Base-by-base conservation (phyloP, 2,888 invertebrate species). In the Tridacna crocea region DNA sequence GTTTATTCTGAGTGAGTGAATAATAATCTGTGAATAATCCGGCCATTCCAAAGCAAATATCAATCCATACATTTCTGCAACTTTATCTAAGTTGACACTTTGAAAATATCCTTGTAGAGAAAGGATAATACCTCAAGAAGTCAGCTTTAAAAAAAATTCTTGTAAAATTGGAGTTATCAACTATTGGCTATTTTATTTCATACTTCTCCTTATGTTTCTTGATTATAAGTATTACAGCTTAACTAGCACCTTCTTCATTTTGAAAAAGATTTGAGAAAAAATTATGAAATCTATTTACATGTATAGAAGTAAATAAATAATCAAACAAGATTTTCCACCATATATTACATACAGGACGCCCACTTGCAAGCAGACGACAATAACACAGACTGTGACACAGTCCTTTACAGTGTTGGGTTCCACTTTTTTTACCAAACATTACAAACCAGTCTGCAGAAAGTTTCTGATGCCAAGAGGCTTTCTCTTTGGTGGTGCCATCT, bases 381-480 rank as follows among this genome's bases (percentile, higher is more conserved):
- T 46, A 74, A 47, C 66, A 75, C 27, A 75, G 75, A 65, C 75
- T 75, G 65, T 19, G 51, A 66, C 66, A 75, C 0, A 48, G 65
- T 66, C 61, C 61, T 74, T 46, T 61, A 46, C 61, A 61, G 17
- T 74, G 47, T 13, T 19, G 19, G 0, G 46, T 36, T 11, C 2
- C 46, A 19, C 6, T 66, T 17, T 19, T 46, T 10, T 22, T 6
- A 15, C 22, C 24, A 22, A n/a, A 55, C 0, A 63, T 73, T 66
- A 84, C 27, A 82, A 61, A 60, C 88, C 88, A 74, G 88, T 86
- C 79, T 89, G 89, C 47, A 87, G 81, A 76, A 80, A 86, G 66
- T 89, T 89, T 63, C 87, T 78, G 51, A 81, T 81, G 63, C 87
- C 87, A 65, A 89, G 72, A 15, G 89, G 89, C 66, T 88, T 87